phyloP scores from a whole-genome alignment of 1,140 invertebrate genomes.

The Sinella curviseta region DNA sequence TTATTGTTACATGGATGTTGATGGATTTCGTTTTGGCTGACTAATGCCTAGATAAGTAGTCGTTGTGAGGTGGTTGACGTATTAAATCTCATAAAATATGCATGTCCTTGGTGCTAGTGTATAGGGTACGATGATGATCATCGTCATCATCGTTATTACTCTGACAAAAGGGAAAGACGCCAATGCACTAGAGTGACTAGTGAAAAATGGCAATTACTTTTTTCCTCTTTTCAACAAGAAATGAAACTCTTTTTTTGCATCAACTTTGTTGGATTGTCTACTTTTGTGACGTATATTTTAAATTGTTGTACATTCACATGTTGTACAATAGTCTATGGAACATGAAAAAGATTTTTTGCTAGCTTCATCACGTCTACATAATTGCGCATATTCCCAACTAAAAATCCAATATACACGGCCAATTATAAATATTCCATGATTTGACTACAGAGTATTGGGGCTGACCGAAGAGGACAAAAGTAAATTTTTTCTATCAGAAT shows the following conservation, averaged over 20 bases:
- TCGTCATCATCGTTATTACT: background rate
- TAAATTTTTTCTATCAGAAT: no score
- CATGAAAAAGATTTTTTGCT: background rate
- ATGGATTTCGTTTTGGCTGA: background rate
- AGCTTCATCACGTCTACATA: background rate
- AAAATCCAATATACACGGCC: no score
- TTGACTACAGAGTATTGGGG: no score
- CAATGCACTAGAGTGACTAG: constrained; percentile 10
- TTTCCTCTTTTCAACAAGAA: background rate
- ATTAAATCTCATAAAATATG: background rate
- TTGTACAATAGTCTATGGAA: no score
- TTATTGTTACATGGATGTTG: background rate
- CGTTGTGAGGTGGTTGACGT: background rate
- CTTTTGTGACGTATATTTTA: no score
- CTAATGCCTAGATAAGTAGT: background rate
- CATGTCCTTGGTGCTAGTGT: constrained; percentile 2
- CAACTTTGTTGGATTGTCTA: background rate
- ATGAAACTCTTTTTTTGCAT: background rate
- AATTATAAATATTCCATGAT: no score
- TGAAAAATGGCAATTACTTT: constrained; percentile 23
- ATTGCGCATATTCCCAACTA: no score
- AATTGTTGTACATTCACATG: no score
- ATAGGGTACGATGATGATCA: background rate
- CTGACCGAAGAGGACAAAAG: no score
- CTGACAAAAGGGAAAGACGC: background rate